A percentile compares a stretch with the other conserved stretches of the same genome.
phyloP scores from a whole-genome alignment of 2,113 vertebrate species.

The Dipodomys ordii region DNA sequence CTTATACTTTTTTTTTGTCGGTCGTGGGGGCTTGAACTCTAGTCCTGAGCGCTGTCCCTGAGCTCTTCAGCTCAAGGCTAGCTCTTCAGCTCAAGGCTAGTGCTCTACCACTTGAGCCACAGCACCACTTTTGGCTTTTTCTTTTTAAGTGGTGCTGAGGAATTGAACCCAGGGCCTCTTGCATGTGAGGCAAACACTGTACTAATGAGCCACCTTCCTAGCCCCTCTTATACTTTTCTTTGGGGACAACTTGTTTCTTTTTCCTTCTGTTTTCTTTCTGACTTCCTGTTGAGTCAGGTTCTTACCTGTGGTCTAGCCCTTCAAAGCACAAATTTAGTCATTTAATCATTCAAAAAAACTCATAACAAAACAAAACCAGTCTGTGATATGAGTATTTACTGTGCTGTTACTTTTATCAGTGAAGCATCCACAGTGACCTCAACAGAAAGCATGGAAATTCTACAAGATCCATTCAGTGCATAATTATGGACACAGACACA shows the following conservation, averaged over 20 bases:
- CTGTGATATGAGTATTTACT: not conserved
- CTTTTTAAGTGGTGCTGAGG: too few relatives aligned
- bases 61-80: too few relatives aligned
- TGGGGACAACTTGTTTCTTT: not conserved
- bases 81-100: too few relatives aligned
- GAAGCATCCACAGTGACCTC: not conserved
- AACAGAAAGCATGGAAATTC: not conserved
- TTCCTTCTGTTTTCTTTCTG: not conserved
- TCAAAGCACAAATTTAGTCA: conserved; percentile 5
- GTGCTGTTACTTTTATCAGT: not conserved
- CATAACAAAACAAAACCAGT: not conserved
- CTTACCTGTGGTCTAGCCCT: not conserved
- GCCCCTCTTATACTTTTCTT: too few relatives aligned
- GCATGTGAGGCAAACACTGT: too few relatives aligned
- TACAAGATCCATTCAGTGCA: not conserved
- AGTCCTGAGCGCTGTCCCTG: too few relatives aligned
- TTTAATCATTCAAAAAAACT: not conserved
- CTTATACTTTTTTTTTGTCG: too few relatives aligned
- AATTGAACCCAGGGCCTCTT: too few relatives aligned
- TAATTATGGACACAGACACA: not conserved
- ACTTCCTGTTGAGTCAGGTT: not conserved
- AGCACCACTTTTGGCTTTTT: too few relatives aligned
- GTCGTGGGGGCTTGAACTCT: too few relatives aligned
- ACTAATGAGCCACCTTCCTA: too few relatives aligned
- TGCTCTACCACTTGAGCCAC: too few relatives aligned